Base-by-base conservation (phyloP, 2,888 invertebrate genomes). In the Pyrrhia umbra region DNA sequence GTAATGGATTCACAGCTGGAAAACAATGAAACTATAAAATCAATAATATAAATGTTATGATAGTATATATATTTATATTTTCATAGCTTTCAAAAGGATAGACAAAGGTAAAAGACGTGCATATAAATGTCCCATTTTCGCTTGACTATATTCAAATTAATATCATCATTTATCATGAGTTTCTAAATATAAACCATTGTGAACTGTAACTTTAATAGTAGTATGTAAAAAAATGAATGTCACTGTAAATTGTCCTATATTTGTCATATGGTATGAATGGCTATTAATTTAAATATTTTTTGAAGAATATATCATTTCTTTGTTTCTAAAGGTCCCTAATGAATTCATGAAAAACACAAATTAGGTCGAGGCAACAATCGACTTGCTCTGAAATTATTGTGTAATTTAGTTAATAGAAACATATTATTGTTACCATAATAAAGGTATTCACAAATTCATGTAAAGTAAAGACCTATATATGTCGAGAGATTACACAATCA, bases 61-160 rank as follows among this genome's bases (percentile, higher is more conserved):
- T 63, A 68, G 74, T 72, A 72, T 63, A 72, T 6, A 67, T 77
- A 77, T 81, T 85, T 84, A 75, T 85, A 82, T 90, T 85, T 88
- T 90, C 75, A 80, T 92, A 94, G 94, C 94, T 94, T 92, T 85
- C 94, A 94, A 90, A 94, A 92, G 94, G 94, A 94, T 61, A 93
- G 87, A 88, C 93, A 94, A 92, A 94, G 94, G 94, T 94, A 94
- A 91, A 85, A 82, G 75, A 74, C 61, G 58, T 64, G 50, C 42
- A 30, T 56, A 68, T 76, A 60, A 75, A 59, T 65, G 65, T 72
- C 59, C 40, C 65, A 64, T 49, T 56, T 55, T 57, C 45, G 58
- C 47, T 58, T 40, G 18, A 9, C 30, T 20, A 5, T 45, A 37
- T 39, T 9, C 15, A 30, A 60, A 52, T 51, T 20, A 49, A 61